Base-by-base conservation (phyloP, 2,888 invertebrate genomes). In the Drosophila infuscata region DNA sequence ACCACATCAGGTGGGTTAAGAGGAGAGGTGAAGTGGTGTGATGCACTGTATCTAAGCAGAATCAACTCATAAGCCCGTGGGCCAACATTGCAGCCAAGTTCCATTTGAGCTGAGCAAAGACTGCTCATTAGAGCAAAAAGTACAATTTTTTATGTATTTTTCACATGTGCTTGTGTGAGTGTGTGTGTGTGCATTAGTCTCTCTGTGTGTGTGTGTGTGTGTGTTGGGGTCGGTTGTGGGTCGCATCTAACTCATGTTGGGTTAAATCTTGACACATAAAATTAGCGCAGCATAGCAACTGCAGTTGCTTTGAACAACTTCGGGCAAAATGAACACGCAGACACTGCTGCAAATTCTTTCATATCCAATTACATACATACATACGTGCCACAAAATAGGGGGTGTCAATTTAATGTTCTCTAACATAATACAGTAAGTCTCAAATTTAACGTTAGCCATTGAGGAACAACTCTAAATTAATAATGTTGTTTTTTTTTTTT, bases 81-180 rank as follows among this genome's bases (percentile, higher is more conserved):
- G 79, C 63, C 63, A 69, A 71, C 68, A 78, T 62, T 74, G 62
- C 65, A 67, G 69, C 58, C 64, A 59, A 67, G 66, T 75, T 80
- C 61, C 70, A 70, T 71, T 74, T 64, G 20, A 25, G 52, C 68
- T 9, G 61, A 60, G 77, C 73, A 78, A 79, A 72, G 70, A 54
- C 72, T 74, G 81, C 81, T 82, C 81, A 82, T 82, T 82, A 82
- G 79, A 81, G 81, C 61, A 74, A 72, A 72, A 74, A 69, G 76
- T 79, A 71, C 74, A 74, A 71, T 68, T 76, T 79, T 79, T 66
- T 59, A 46, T 51, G 17, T n/a, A n/a, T 38, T 38, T 38, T 73
- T 36, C 61, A 61, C 51, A 57, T 61, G 41, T 61, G 35, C 35
- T 29, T 60, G 58, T 59, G 32, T 59, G 32, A n/a, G 51, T 29